Conservation (phyloP, 1,140 invertebrate genomes). For the Dryas iulia region DNA sequence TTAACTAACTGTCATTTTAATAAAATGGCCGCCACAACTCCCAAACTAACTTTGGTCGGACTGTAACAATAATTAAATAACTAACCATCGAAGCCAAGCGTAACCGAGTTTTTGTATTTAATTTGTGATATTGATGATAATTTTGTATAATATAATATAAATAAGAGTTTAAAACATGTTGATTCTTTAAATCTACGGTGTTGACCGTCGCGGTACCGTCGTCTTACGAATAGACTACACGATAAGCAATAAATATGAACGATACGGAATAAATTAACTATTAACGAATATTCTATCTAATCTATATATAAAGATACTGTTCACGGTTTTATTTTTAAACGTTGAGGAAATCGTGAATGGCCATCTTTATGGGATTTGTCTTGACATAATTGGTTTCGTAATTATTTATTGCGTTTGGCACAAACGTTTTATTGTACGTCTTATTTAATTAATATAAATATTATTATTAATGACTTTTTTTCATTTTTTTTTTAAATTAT, state of each 20-base stretch:
- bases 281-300: conserved; percentile 1
- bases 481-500: background rate
- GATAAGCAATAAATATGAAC: conserved; percentile 25
- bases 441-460: background rate
- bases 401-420: conserved; percentile 16
- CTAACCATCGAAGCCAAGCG: conserved; percentile 2
- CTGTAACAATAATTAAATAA: background rate
- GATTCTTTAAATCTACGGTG: conserved; percentile 64
- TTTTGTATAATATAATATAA: conserved; percentile 56
- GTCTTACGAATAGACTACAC: conserved; percentile 3
- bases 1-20: too few relatives aligned
- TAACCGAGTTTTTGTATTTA: conserved; percentile 55
- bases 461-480: background rate
- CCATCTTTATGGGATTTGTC: background rate
- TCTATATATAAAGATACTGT: background rate
- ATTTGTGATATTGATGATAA: conserved; percentile 75
- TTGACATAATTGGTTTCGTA: background rate
- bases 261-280: background rate
- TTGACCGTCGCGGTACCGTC: background rate
- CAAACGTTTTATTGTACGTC: conserved; percentile 5
- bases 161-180: conserved; percentile 74
- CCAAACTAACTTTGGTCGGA: background rate
- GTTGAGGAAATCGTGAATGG: background rate
- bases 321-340: background rate
- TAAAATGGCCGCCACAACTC: background rate